Evolutionary conservation across 1,140 invertebrate genomes (phyloP), one percentile per base, ranked within the genome.

Genomic region (Pseudomyrmex cubaensis): DNA sequence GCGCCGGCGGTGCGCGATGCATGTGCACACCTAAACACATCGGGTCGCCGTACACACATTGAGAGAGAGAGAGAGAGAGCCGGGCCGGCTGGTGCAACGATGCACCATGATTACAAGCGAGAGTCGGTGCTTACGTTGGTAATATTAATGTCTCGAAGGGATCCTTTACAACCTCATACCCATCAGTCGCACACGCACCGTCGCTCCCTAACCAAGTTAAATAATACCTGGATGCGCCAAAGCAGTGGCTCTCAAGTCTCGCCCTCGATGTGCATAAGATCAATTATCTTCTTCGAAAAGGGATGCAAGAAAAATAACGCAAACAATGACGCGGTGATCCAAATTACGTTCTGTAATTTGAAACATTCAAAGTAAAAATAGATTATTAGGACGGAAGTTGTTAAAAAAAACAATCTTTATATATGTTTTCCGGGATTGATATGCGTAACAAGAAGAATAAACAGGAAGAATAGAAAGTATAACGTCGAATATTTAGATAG

Each of bases 91-190:
- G 74, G 75, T 86, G 87, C 88, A 87, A 87, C 87, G 87, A 89
- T 89, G 87, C 87, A 89, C 87, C 87, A 87, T 89, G 88, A 89
- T 89, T 89, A 90, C 88, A 90, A 89, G 88, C 86, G 82, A 85
- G 84, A 85, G 86, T 88, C 82, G 89, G 89, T 90, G 90, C 90
- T 91, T 89, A 90, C 85, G 84, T 90, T 88, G 87, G 78, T 90
- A 90, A 92, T 92, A 92, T 92, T 92, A 92, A 92, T 92, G 90
- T 92, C 90, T 91, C 88, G 85, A 85, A 90, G 89, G 91, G 90
- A 91, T 92, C 90, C 86, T 91, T 92, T 91, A 92, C 90, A 92
- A 91, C 89, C 90, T 91, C 85, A 90, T 92, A 89, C 87, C 90
- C 90, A 92, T 92, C 90, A 92, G 91, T 91, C 90, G 90, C 89